phyloP scores from a whole-genome alignment of 2,797 vertebrate genomes.

The Petrocephalus sullivani region DNA sequence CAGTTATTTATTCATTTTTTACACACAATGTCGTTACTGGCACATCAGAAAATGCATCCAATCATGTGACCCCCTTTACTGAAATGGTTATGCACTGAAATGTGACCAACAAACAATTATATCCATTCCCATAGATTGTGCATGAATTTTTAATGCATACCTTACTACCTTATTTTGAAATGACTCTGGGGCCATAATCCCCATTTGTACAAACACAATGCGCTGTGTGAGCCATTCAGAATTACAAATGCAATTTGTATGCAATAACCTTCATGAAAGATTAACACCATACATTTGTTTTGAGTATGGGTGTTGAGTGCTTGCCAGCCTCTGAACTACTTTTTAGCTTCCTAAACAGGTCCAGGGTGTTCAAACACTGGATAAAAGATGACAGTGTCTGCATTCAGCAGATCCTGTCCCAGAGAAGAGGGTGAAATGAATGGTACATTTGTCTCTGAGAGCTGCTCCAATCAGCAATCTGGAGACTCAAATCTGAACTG shows the following conservation, averaged over 20 bases:
- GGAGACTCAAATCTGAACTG: slow-evolving; percentile 9
- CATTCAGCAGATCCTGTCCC: not conserved
- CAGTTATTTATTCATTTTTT: not conserved
- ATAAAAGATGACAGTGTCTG: not conserved
- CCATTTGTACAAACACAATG: not conserved
- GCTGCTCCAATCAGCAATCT: slow-evolving; percentile 9
- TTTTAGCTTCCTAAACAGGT: slow-evolving; percentile 4
- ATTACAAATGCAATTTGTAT: not conserved
- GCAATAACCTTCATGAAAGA: not conserved
- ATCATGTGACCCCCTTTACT: not conserved
- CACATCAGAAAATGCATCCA: not conserved
- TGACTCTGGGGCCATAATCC: not conserved
- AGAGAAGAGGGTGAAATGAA: not conserved
- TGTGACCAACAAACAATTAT: not conserved
- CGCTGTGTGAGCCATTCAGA: not conserved
- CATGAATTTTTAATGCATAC: not conserved
- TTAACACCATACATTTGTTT: not conserved
- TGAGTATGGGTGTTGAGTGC: not conserved
- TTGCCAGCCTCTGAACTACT: not conserved
- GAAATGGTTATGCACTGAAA: not conserved
- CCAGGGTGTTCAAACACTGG: not conserved
- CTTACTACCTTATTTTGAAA: not conserved
- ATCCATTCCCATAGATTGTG: not conserved
- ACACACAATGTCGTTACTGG: not conserved
- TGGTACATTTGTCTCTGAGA: not conserved